Base-by-base conservation (phyloP, 1,140 invertebrate species). In the Caenorhabditis inopinata region DNA sequence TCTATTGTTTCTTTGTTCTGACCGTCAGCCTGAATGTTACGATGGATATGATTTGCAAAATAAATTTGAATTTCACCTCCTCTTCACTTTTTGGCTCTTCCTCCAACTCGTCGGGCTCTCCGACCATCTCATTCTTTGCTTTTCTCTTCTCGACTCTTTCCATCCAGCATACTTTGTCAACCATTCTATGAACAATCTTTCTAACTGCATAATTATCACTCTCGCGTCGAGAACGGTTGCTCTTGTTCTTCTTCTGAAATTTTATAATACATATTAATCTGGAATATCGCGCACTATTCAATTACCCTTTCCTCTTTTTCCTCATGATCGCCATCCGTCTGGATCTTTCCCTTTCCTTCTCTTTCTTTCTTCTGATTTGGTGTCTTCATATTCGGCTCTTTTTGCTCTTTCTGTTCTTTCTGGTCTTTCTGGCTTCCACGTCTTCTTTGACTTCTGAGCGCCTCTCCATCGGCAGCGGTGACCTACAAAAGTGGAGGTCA, bases 81-180 rank as follows among this genome's bases (percentile, higher is more conserved):
- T 68, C 58, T 29, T 68, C 58, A 68, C 58, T 68, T 11, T 68
- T 68, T 7, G 73, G 42, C 12, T 75, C 73, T 45, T 75, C 73
- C 29, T 46, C 42, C 23, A 75, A 27, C 45, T 47, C 73, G 12
- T 75, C 47, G 9, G 46, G 42, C 45, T 75, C 73, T 16, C 27
- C 53, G 18, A 53, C 21, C 38, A 42, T 12, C 23, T 78, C 53
- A 45, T 78, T 78, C 12, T 78, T 45, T 35, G 46, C 75, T 12
- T 38, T 53, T 47, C 45, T 47, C 45, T 68, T 68, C 29, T 78
- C 76, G 29, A 58, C 76, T 68, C 76, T 32, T 25, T 78, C 76
- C 76, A 62, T 78, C 49, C 53, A 35, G 14, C 53, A 51, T 3
- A 78, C 51, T 29, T 78, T 78, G 53, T 78, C 76, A 11, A 78